Evolutionary conservation across 2,113 vertebrate genomes (phyloP), one percentile per base, ranked within the genome.

Genomic region (Ursus arctos): DNA sequence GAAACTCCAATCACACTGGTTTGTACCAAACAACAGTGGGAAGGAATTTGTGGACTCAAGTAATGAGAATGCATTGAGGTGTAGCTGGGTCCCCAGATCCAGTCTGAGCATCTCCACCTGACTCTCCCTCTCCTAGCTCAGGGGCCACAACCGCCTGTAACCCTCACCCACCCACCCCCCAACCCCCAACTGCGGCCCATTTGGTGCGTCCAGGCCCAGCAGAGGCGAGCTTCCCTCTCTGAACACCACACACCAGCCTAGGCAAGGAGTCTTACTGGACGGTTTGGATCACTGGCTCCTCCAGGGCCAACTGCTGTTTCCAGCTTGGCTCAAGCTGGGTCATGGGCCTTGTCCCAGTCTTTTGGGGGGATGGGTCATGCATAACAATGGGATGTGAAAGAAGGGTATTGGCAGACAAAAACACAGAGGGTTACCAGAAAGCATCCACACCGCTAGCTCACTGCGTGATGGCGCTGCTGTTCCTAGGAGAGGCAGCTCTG

Each of bases 381-480:
- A 33, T 22, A 36, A 9, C 28, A 47, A 3, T 5, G 43, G 43
- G 43, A 43, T 43, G 43, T 43, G 89, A n/a, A 36, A 26, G 65
- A 5, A 43, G 19, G 51, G 77, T 57, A 22, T 8, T 4, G n/a
- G 24, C 63, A 24, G 26, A 49, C 6, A 31, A 65, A n/a, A 51
- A 86, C 43, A 67, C 43, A 67, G 19, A 26, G 3, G 36, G 28
- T 51, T 33, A n/a, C 90, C 26, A 47, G 14, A 19, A 47, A 71
- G 36, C 2, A 0, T 14, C 36, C 77, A 6, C n/a, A 33, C 14
- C 26, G 16, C 19, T 10, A 6, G 8, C 8, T 18, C 0, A 5
- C 59, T 22, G 24, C 4, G 0, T 6, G 2, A 14, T 2, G 43
- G 63, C 51, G 24, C 61, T 5, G 55, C 1, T 2, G 33, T 51